Conservation (phyloP, 2,888 invertebrate species). For the Nematopogon swammerdamellus region DNA sequence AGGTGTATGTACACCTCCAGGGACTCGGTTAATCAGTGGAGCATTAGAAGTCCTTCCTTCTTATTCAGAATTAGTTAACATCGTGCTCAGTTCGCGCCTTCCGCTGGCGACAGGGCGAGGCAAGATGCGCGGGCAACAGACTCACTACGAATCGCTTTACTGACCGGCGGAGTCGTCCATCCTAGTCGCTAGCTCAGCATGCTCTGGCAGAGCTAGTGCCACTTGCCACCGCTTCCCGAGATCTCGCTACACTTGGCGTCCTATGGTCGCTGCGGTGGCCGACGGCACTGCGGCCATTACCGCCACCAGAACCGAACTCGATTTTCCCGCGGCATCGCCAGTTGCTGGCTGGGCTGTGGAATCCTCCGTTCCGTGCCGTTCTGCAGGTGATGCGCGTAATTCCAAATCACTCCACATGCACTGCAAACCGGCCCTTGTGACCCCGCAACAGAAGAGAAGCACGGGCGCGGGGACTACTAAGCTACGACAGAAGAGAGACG, state of each 20-base stretch:
- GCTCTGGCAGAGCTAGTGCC: background rate
- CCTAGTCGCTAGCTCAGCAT: background rate
- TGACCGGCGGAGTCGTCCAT: background rate
- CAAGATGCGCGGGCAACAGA: no score
- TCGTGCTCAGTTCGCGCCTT: no score
- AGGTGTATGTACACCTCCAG: no score
- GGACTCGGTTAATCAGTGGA: no score
- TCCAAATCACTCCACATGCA: background rate
- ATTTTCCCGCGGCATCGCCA: background rate
- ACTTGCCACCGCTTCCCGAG: background rate
- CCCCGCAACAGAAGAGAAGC: background rate
- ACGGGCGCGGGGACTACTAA: background rate
- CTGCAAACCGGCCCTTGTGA: background rate
- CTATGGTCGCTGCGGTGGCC: background rate
- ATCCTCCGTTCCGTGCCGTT: background rate
- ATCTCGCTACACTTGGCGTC: background rate
- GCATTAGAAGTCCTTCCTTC: no score
- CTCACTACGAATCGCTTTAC: background rate
- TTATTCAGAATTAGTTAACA: no score
- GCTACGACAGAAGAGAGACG: background rate
- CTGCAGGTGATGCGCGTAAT: background rate
- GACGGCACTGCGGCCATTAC: background rate
- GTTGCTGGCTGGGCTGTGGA: background rate
- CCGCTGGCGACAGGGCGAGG: no score
- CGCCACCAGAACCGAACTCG: background rate